phyloP scores from a whole-genome alignment of 2,113 vertebrate species.

The Arvicanthis niloticus region DNA sequence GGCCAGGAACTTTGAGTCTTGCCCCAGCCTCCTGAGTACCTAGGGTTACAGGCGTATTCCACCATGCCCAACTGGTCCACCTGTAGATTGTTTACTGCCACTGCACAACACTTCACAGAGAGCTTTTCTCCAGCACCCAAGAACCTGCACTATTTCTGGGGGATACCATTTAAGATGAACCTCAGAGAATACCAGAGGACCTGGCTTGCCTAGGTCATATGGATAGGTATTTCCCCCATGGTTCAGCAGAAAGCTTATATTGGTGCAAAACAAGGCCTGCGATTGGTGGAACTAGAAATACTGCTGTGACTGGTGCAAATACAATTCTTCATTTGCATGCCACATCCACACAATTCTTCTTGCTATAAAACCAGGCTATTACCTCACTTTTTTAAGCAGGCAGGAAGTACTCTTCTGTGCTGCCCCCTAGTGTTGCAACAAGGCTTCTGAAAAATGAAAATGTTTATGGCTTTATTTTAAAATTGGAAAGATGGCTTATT shows the following conservation, averaged over 20 bases:
- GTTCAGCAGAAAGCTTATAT: neutral
- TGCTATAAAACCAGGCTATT: neutral
- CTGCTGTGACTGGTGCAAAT: neutral
- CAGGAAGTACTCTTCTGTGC: neutral
- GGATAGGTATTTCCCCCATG: neutral
- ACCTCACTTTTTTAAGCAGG: neutral
- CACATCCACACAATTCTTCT: neutral
- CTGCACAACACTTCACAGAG: neutral
- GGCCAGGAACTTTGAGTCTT: neutral
- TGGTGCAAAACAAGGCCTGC: neutral
- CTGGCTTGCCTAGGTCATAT: neutral
- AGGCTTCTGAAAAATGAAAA: neutral
- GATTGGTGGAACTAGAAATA: neutral
- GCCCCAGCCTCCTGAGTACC: neutral
- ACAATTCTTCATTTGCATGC: neutral
- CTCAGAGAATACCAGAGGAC: neutral
- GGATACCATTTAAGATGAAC: neutral
- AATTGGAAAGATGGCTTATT: neutral
- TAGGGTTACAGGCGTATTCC: neutral
- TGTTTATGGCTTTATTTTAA: conserved; percentile 45
- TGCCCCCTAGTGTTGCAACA: neutral
- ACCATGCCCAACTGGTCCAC: neutral
- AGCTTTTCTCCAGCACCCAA: neutral
- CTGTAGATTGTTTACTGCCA: neutral
- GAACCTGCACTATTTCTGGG: neutral